Evolutionary conservation across 2,113 vertebrate species (phyloP).

Genomic region (Caranx melampygus): DNA sequence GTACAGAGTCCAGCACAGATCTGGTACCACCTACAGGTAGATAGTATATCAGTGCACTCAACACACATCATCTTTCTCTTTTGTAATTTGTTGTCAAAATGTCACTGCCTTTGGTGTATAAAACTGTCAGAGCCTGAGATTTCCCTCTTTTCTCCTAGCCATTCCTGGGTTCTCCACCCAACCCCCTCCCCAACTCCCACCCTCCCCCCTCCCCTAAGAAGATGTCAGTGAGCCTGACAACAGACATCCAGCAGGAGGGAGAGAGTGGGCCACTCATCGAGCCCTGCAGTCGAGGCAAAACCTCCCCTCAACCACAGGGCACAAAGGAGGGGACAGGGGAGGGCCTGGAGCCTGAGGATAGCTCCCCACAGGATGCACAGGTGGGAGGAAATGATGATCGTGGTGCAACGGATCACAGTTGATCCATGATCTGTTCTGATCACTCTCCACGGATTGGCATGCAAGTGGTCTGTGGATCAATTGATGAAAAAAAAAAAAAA

Average conservation of each 20-base stretch:
- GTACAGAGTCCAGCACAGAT: slow-evolving; percentile 64
- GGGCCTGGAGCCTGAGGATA: slow-evolving; percentile 77
- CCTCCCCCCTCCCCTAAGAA: slow-evolving; percentile 78
- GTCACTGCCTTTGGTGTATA: background rate
- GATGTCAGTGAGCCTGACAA: slow-evolving; percentile 82
- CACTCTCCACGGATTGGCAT: too few relatives aligned
- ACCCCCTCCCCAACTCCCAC: slow-evolving; percentile 74
- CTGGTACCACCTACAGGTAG: slow-evolving; percentile 77
- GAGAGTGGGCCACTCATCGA: slow-evolving; percentile 78
- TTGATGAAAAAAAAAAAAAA: too few relatives aligned
- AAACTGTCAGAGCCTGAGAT: background rate
- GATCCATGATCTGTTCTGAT: too few relatives aligned
- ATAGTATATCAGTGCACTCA: slow-evolving; percentile 5
- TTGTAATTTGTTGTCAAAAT: background rate
- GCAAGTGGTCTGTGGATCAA: too few relatives aligned
- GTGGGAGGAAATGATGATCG: slow-evolving; percentile 47
- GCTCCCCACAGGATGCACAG: slow-evolving; percentile 81
- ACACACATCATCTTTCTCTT: background rate
- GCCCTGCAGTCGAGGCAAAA: slow-evolving; percentile 78
- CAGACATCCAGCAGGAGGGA: slow-evolving; percentile 84
- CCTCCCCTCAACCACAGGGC: slow-evolving; percentile 77
- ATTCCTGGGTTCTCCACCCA: slow-evolving; percentile 75
- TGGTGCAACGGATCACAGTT: too few relatives aligned
- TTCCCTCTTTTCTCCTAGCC: slow-evolving; percentile 40
- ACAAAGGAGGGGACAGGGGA: slow-evolving; percentile 78